These are phyloP conservation scores for Tetragonisca angustula DNA, from an alignment of 2,888 invertebrate genomes.

Conservation along the genomic window DNA sequence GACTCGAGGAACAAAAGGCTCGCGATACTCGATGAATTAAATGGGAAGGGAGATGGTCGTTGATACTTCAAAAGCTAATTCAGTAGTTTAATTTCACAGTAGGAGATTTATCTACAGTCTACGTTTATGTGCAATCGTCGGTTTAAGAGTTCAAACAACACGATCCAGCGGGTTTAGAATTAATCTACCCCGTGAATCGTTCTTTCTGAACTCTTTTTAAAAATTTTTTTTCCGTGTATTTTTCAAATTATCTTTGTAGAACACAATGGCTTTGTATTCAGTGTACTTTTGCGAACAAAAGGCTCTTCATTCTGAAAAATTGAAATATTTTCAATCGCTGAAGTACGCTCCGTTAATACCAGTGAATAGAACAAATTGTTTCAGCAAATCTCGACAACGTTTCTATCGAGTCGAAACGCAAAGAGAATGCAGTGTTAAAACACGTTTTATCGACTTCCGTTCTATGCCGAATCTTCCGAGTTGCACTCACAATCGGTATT, in stretches of 20 bases:
- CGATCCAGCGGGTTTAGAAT: not conserved
- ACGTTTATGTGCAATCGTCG: not conserved
- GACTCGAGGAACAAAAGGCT: not conserved
- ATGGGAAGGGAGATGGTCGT: not conserved
- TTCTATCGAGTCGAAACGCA: not conserved
- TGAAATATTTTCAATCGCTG: not conserved
- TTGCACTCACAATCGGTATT: not conserved
- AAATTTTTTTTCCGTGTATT: no score
- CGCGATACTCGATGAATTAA: not conserved
- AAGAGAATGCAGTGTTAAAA: not conserved
- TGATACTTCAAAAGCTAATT: not conserved
- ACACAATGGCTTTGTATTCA: not conserved
- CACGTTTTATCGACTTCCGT: not conserved
- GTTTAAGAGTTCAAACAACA: not conserved
- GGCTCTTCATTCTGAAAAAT: not conserved
- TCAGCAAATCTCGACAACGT: not conserved
- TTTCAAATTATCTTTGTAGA: no score
- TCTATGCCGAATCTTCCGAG: not conserved
- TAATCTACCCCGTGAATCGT: no score
- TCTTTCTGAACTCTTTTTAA: no score
- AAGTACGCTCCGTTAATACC: not conserved
- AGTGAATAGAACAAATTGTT: not conserved
- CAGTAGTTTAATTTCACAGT: not conserved
- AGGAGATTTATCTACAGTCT: no score
- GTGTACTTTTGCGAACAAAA: not conserved